These are phyloP conservation scores for Tricholauxania praeusta DNA, from an alignment of 2,888 invertebrate species.

Conservation along the genomic window DNA sequence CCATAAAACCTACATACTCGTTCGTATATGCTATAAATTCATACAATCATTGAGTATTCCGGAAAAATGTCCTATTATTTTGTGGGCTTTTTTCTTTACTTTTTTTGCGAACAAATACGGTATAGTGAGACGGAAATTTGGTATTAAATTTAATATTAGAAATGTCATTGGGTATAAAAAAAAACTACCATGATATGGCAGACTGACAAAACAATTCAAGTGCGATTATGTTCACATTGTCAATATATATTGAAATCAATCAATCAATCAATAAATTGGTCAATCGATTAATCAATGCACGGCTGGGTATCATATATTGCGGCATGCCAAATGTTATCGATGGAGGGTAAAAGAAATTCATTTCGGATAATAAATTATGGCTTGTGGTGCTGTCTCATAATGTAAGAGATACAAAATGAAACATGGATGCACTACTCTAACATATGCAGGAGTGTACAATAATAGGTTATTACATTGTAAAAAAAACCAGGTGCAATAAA, in stretches of 20 bases:
- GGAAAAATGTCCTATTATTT: too few relatives aligned
- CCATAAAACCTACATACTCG: background rate
- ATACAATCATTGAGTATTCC: too few relatives aligned
- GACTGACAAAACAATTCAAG: constrained; percentile 13
- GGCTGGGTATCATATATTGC: constrained; percentile 37
- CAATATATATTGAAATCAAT: constrained; percentile 40
- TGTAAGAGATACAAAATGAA: background rate
- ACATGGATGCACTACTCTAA: constrained; percentile 16
- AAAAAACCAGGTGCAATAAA: too few relatives aligned
- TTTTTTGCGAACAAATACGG: too few relatives aligned
- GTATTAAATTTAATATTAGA: too few relatives aligned
- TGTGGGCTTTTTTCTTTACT: too few relatives aligned
- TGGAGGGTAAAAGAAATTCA: constrained; percentile 19
- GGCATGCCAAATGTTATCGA: background rate
- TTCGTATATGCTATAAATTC: too few relatives aligned
- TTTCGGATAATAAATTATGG: constrained; percentile 25
- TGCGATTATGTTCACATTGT: constrained; percentile 29
- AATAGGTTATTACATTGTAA: too few relatives aligned
- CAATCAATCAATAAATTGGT: constrained; percentile 38
- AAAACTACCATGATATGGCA: background rate
- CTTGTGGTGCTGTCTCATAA: background rate
- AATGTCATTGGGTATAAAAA: too few relatives aligned
- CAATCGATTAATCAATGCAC: constrained; percentile 38
- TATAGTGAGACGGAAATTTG: too few relatives aligned
- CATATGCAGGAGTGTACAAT: constrained; percentile 30